Evolutionary conservation across 2,113 vertebrate species (phyloP), one percentile per base, ranked within the genome.

Genomic region (Lontra canadensis): DNA sequence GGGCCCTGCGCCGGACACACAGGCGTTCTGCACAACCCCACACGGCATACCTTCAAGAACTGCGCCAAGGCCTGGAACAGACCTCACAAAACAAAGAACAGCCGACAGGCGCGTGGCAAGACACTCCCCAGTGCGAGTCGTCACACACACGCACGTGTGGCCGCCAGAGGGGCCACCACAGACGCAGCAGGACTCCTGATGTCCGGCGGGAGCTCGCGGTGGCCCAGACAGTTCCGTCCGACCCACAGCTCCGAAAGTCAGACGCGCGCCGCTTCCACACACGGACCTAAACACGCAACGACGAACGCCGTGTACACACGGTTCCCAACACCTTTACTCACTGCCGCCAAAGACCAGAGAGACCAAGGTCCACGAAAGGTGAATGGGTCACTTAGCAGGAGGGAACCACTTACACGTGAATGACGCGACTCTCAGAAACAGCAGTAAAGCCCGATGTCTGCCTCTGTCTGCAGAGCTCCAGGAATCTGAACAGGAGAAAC

Each of bases 291-390:
- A 49, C 57, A 61, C 15, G 12, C 52, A 39, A 29, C 31, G 6
- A 4, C 7, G 9, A 57, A 29, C 31, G 1, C 1, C 12, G 9
- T 13, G 26, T 21, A 6, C 36, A 44, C 57, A 31, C 7, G 1
- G 26, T 20, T 21, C 36, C 12, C 25, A 7, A 29, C 36, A 34
- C 36, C 57, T 31, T 11, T 11, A 18, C 36, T 44, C 57, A 34
- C 1, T 3, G 29, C 2, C 3, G 4, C 29, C 9, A 11, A 49
- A 31, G 34, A 11, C 18, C 9, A 42, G 36, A 6, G 25, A 59
- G n/a, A 59, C 80, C 17, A 39, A 10, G 0, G 14, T 39, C 36
- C 25, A 18, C 18, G 8, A 18, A 5, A 42, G 10, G 13, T 6
- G 4, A 39, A 17, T 0, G 1, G 57, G 36, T 76, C 26, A 4